Evolutionary conservation across 2,113 vertebrate species (phyloP), one percentile per base, ranked within the genome.

Genomic region (Leucosticte australis): DNA sequence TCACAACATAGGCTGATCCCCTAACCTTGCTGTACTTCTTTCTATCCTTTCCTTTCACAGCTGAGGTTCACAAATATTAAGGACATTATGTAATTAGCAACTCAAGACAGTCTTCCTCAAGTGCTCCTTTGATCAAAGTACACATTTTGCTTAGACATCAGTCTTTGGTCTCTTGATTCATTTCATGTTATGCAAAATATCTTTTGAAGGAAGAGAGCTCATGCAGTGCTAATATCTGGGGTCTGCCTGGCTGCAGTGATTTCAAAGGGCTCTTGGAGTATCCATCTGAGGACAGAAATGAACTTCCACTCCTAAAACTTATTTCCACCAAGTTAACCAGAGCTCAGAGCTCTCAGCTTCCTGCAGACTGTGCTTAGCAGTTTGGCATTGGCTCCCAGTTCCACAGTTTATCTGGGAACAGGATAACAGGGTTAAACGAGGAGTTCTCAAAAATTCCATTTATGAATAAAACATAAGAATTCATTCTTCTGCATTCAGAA

Each of bases 391-490:
- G 30, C 4, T 49, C 37, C 13, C 16, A 39, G 2, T 86, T 83
- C 30, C 47, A 30, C 20, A 86, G 42, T 74, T 90, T 60, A 49
- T 52, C 35, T 68, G 69, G 24, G 28, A 93, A 69, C 21, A 78
- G n/a, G 11, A 90, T 47, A 47, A 9, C 35, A 86, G 22, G 27
- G 76, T 81, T 93, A 77, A 90, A 93, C 3, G 64, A 90, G 42
- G 42, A 76, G 24, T 63, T 90, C n/a, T 90, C 79, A 90, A n/a
- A 81, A 90, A 80, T 77, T 84, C 30, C 1, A 3, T 47, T 92
- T 84, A 90, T 92, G 44, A 95, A 95, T 83, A 91, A 92, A 96
- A 92, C 35, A 88, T 90, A n/a, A 73, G 31, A 85, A 83, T 65
- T 87, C 84, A 86, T 92, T 89, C 46, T 69, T 42, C 49, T 47